Evolutionary conservation across 2,888 invertebrate genomes (phyloP).

Genomic region (Troilus luridus): DNA sequence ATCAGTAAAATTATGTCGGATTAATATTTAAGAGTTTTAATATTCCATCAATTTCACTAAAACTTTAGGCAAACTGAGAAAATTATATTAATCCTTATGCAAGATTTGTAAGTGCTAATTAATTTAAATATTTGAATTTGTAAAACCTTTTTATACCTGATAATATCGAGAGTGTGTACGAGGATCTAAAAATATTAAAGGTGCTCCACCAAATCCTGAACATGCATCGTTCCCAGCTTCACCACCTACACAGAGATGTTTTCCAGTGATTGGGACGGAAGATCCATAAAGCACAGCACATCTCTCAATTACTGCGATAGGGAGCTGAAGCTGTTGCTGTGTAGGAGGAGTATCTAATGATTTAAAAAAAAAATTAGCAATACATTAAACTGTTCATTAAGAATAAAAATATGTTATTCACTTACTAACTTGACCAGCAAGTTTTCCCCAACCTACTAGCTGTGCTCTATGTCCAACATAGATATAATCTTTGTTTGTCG

Average conservation of each 20-base stretch:
- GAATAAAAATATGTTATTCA: slow-evolving; percentile 48
- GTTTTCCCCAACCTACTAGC: slow-evolving; percentile 82
- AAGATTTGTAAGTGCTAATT: background rate
- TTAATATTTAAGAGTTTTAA: too few relatives aligned
- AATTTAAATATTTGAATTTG: background rate
- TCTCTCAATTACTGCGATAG: slow-evolving; percentile 76
- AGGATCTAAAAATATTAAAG: slow-evolving; percentile 72
- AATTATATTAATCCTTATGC: background rate
- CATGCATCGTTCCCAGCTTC: slow-evolving; percentile 82
- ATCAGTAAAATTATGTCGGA: too few relatives aligned
- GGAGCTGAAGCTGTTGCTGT: slow-evolving; percentile 78
- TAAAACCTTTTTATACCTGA: slow-evolving; percentile 63
- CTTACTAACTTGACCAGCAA: slow-evolving; percentile 74
- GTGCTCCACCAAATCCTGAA: slow-evolving; percentile 85
- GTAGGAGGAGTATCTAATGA: slow-evolving; percentile 67
- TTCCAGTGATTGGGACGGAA: slow-evolving; percentile 75
- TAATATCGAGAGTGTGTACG: slow-evolving; percentile 64
- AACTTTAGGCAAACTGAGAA: background rate
- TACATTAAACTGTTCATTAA: background rate
- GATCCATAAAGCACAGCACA: slow-evolving; percentile 80
- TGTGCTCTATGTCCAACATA: slow-evolving; percentile 72
- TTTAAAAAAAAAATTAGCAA: background rate
- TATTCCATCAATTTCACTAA: background rate
- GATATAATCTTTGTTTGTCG: slow-evolving; percentile 67
- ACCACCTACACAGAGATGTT: slow-evolving; percentile 83